phyloP scores from a whole-genome alignment of 2,888 invertebrate genomes.

The Drosophila tripunctata region DNA sequence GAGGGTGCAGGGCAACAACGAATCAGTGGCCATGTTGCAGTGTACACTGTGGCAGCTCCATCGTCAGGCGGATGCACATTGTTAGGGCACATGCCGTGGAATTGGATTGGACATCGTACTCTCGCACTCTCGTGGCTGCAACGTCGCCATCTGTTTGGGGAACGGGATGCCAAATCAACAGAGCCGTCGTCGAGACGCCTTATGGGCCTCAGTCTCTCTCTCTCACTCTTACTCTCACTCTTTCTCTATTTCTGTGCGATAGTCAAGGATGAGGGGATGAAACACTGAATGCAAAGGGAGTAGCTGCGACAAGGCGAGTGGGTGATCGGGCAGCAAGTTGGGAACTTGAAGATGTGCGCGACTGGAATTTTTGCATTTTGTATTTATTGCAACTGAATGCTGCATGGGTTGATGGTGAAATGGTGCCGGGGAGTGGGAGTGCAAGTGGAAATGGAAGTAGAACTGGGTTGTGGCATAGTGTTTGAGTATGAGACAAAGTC shows the following conservation, averaged over 20 bases:
- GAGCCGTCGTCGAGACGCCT: conserved; percentile 71
- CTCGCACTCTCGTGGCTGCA: conserved; percentile 29
- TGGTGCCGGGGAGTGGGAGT: background rate
- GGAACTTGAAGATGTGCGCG: conserved; percentile 70
- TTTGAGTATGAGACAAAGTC: conserved; percentile 2
- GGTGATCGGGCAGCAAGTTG: conserved; percentile 18
- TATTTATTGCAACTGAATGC: conserved; percentile 68
- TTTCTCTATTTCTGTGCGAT: background rate
- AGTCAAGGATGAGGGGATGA: conserved; percentile 28
- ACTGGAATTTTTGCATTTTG: conserved; percentile 70
- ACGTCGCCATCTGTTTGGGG: conserved; percentile 31
- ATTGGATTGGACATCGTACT: conserved; percentile 70
- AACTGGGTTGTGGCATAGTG: background rate
- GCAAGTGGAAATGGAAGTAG: background rate
- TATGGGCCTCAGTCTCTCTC: conserved; percentile 27
- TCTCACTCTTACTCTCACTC: background rate
- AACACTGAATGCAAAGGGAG: conserved; percentile 2
- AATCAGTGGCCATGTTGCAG: conserved; percentile 67
- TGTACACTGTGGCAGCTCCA: conserved; percentile 28
- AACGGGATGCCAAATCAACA: conserved; percentile 67
- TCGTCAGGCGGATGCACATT: conserved; percentile 70
- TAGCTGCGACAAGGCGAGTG: conserved; percentile 8
- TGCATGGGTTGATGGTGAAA: conserved; percentile 1
- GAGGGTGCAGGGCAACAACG: conserved; percentile 25
- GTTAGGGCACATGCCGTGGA: conserved; percentile 68